Evolutionary conservation across 37 sponge, comb jelly and placozoan genomes (phyloP).

Genomic region (Cladorhizidae sp.): DNA sequence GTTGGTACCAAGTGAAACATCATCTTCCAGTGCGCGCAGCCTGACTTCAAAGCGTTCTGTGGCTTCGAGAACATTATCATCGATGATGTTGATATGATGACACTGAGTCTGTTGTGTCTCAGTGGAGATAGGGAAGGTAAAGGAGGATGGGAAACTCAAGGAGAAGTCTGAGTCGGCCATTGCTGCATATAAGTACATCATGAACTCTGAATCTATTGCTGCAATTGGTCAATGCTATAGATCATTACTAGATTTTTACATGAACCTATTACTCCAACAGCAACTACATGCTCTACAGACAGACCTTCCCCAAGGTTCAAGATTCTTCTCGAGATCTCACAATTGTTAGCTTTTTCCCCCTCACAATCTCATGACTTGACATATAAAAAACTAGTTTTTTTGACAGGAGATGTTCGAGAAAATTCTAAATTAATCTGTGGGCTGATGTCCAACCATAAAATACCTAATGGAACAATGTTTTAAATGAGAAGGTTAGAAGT

Average conservation of each 20-base stretch:
- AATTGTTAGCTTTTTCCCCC: too few relatives aligned
- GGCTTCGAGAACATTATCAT: conserved; percentile 19
- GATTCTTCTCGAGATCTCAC: too few relatives aligned
- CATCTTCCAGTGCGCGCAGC: not conserved
- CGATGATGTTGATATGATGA: not conserved
- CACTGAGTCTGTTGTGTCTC: not conserved
- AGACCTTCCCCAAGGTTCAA: not conserved
- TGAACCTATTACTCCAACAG: not conserved
- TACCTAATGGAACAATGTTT: too few relatives aligned
- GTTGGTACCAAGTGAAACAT: not conserved
- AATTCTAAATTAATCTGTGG: too few relatives aligned
- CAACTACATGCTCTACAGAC: not conserved
- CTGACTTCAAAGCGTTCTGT: conserved; percentile 2
- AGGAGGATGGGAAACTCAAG: not conserved
- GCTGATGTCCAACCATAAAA: too few relatives aligned
- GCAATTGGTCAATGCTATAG: too few relatives aligned
- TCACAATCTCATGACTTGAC: too few relatives aligned
- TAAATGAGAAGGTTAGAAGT: too few relatives aligned
- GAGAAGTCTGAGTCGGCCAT: not conserved
- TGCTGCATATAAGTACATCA: not conserved
- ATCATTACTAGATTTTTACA: too few relatives aligned
- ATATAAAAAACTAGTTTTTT: too few relatives aligned
- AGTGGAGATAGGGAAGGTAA: not conserved
- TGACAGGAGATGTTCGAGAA: too few relatives aligned
- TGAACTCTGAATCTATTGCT: not conserved